Percentiles rank a stretch among this genome's conserved stretches.
Conservation (phyloP, 2,797 vertebrate genomes). For the Neopelma chrysocephalum region DNA sequence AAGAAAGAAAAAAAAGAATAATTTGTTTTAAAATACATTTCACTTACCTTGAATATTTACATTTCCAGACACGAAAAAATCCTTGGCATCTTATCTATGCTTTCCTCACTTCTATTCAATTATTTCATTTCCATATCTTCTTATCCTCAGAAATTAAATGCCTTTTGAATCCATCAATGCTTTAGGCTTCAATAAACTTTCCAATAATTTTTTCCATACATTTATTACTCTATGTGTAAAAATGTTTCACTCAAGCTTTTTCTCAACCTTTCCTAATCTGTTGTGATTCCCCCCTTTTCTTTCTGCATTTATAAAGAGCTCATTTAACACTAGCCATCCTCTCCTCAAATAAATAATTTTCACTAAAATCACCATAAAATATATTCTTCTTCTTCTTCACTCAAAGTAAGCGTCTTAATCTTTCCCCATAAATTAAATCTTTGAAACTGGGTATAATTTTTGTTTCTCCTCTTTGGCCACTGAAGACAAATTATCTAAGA, state of each 20-base stretch:
- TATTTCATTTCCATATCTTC: not conserved
- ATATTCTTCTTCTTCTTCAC: not conserved
- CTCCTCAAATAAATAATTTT: not conserved
- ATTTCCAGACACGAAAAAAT: not conserved
- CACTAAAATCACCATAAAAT: not conserved
- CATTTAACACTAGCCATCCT: not conserved
- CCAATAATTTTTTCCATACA: not conserved
- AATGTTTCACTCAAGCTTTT: not conserved
- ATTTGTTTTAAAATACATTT: not conserved
- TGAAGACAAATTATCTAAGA: not conserved
- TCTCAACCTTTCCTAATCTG: not conserved
- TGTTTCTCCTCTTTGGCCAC: not conserved
- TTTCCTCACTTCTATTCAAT: not conserved
- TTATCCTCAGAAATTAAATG: not conserved
- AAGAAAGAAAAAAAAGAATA: not conserved
- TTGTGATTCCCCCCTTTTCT: not conserved
- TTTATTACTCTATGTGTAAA: not conserved
- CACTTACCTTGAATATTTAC: not conserved
- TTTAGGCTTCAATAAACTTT: not conserved
- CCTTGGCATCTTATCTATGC: not conserved
- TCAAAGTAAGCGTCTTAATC: not conserved
- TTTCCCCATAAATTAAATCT: not conserved
- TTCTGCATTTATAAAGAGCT: not conserved
- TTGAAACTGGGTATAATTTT: not conserved
- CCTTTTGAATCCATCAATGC: not conserved